A percentile compares a stretch with the other conserved stretches of the same genome.
These are phyloP conservation scores for Sinodicranocentrus sp. DNA, from an alignment of 2,888 invertebrate genomes.

Conservation along the genomic window DNA sequence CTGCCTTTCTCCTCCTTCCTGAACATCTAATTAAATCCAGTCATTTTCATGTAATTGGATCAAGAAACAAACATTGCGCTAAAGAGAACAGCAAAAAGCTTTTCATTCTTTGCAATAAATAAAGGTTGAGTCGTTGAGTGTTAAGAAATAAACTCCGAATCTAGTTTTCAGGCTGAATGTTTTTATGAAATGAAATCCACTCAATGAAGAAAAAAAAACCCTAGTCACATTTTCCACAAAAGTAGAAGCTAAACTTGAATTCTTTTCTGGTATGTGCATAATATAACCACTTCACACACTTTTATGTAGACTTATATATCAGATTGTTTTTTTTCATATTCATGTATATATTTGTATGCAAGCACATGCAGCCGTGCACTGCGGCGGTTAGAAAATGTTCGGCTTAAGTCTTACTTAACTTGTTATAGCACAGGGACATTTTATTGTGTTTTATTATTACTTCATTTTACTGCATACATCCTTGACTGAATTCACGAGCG, in stretches of 20 bases:
- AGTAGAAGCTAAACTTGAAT: constrained; percentile 24
- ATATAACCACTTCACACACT: not conserved
- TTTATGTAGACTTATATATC: not conserved
- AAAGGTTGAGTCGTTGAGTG: constrained; percentile 22
- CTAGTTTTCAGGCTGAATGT: constrained; percentile 27
- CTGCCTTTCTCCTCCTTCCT: constrained; percentile 25
- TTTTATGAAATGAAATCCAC: constrained; percentile 23
- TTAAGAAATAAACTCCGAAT: constrained; percentile 31
- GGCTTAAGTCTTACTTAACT: constrained; percentile 37
- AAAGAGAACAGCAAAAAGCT: constrained; percentile 62
- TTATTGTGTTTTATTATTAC: constrained; percentile 69
- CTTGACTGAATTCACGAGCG: constrained; percentile 74
- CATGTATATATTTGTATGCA: not conserved
- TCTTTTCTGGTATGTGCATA: constrained; percentile 16
- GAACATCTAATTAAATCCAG: constrained; percentile 57
- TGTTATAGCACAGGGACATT: constrained; percentile 60
- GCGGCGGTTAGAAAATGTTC: not conserved
- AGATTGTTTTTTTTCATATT: too few relatives aligned
- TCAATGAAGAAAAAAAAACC: constrained; percentile 25
- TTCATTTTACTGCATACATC: constrained; percentile 69
- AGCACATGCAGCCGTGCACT: not conserved
- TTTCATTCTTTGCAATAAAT: constrained; percentile 63
- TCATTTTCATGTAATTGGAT: constrained; percentile 61
- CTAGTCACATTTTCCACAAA: constrained; percentile 36
- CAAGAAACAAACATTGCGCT: constrained; percentile 55